phyloP scores from a whole-genome alignment of 2,797 vertebrate species.

The Poecilia wingei region DNA sequence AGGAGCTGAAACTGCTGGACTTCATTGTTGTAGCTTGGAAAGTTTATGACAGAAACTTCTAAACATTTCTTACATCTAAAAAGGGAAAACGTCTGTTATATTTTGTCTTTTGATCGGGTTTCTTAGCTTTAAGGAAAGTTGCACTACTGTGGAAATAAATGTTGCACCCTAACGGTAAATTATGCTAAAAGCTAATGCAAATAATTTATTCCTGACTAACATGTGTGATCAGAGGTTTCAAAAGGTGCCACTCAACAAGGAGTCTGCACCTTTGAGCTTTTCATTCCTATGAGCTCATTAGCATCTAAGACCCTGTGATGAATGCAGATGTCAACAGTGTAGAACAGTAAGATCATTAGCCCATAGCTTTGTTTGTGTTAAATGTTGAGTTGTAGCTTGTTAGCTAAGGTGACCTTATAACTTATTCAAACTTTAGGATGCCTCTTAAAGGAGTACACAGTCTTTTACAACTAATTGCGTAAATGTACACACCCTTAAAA shows the following conservation, averaged over 20 bases:
- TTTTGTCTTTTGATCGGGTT: background rate
- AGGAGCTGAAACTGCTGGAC: constrained; percentile 1
- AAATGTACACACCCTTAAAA: background rate
- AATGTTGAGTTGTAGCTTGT: constrained; percentile 24
- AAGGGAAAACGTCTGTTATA: background rate
- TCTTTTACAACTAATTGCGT: background rate
- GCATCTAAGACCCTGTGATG: constrained; percentile 39
- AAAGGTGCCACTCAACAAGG: constrained; percentile 19
- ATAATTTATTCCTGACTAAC: background rate
- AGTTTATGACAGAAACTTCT: background rate
- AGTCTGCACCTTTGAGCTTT: constrained; percentile 26
- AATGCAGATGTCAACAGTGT: constrained; percentile 26
- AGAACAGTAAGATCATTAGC: constrained; percentile 35
- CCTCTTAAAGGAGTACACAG: background rate
- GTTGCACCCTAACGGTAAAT: background rate
- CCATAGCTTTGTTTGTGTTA: constrained; percentile 37
- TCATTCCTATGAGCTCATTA: constrained; percentile 42
- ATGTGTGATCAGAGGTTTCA: constrained; percentile 10
- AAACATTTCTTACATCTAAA: background rate
- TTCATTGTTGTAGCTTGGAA: background rate
- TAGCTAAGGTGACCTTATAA: constrained; percentile 11
- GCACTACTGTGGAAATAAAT: constrained; percentile 8
- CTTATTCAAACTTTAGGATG: background rate
- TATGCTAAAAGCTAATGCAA: background rate
- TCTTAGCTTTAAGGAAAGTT: constrained; percentile 2